Base-by-base conservation (phyloP, 2,888 invertebrate species). In the Sclerodermus sp. region DNA sequence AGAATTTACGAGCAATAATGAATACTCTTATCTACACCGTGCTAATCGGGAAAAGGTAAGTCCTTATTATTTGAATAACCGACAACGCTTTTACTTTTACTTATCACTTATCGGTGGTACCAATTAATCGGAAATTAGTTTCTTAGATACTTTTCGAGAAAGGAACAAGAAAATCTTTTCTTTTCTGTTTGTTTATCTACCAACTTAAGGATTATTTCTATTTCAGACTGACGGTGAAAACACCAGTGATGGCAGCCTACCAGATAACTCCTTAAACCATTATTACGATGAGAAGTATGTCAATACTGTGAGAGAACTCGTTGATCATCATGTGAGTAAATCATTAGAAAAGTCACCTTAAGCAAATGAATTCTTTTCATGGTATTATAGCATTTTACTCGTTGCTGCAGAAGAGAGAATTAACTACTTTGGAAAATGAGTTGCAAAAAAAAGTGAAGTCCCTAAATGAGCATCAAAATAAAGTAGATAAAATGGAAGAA, bases 401-500 rank as follows among this genome's bases (percentile, higher is more conserved):
- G 48, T 45, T 30, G 8, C 23, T 23, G 23, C 66, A 90, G 90
- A 86, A 88, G 77, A 87, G 86, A 63, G 90, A 90, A 74, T 78
- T 91, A 31, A 83, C 85, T 18, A 85, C 84, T 36, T 65, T 91
- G 46, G 90, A 90, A 71, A 83, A 82, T 1, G 87, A 90, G 77
- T 77, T 91, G 2, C 83, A 82, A 70, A 83, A 78, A 48, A 85
- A 84, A 66, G 86, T 84, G 64, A 83, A 81, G 68, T 83, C 83
- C 39, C 82, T 84, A 17, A 83, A 85, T 38, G 83, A 85, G 17
- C 84, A 85, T 56, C 84, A 85, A 53, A 83, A 81, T 44, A 87
- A 86, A 75, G 85, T 90, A 49, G 86, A 87, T 67, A 81, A 84
- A 62, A 81, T 91, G 64, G 89, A 89, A 67, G 85, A 86, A 17